Base-by-base conservation (phyloP, 1,140 invertebrate species). In the Brachionus paranguensis region DNA sequence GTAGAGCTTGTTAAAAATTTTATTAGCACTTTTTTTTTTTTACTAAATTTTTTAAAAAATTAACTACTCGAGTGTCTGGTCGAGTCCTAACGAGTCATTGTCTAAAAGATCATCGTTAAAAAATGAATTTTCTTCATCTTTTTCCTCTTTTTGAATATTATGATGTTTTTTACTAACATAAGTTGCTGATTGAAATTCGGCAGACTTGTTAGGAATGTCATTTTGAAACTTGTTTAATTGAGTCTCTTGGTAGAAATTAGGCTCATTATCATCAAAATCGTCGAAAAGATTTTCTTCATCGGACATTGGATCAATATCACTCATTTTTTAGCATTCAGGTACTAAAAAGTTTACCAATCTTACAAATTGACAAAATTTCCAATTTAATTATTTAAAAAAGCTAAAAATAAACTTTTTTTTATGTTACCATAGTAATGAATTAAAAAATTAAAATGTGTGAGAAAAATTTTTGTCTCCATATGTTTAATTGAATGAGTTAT, bases 281-380 rank as follows among this genome's bases (percentile, higher is more conserved):
- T 76, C 27, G 50, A 50, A 76, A 76, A 45, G 12, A 74, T 74
- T 74, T 74, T 76, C 72, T 14, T 76, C 72, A 14, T 76, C 72
- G 8, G 72, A 76, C 72, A 76, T 53, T 76, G 72, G 72, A 20
- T 76, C 72, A 50, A 76, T 76, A 47, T 76, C 72, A 29, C 72
- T 76, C 72, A 76, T 76, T 76, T 76, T 76, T 76, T 68, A 20
- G n/a, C 4, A 60, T 60, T 5, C 17, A 60, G 20, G 53, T 60
- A 60, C 53, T 50, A 17, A 24, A 20, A 60, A 60, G 20, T 60
- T 60, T 20, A 60, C 53, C 53, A 60, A 60, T 60, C 20, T 24
- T 60, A 20, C 20, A 20, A 20, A 60, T 20, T 60, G 20, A 60
- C 53, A 47, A 60, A 60, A 60, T 60, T 60, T 60, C 10, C 17